phyloP scores from a whole-genome alignment of 1,140 invertebrate genomes.

The Delia radicum region DNA sequence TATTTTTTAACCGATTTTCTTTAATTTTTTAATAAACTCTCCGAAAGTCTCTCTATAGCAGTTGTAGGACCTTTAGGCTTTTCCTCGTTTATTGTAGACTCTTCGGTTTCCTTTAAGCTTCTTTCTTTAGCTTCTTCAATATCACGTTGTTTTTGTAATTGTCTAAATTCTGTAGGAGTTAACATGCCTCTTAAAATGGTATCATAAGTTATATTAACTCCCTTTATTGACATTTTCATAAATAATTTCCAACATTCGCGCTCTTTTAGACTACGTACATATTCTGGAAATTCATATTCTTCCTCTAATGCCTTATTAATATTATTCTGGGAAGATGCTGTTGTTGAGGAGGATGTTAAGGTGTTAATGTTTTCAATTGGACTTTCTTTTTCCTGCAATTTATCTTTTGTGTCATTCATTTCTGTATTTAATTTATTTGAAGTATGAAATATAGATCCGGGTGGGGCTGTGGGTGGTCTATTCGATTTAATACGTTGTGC shows the following conservation, averaged over 20 bases:
- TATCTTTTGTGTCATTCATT: background rate
- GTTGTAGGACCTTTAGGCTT: background rate
- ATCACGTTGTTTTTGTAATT: slow-evolving; percentile 58
- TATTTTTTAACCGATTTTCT: background rate
- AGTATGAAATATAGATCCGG: slow-evolving; percentile 50
- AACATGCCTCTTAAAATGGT: slow-evolving; percentile 70
- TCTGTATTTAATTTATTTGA: slow-evolving; percentile 25
- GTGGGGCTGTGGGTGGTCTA: slow-evolving; percentile 52
- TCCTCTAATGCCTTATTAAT: background rate
- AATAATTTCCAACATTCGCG: slow-evolving; percentile 70
- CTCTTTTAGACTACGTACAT: slow-evolving; percentile 59
- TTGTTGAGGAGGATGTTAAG: too few species aligned
- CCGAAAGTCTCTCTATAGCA: background rate
- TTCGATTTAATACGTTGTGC: slow-evolving; percentile 50
- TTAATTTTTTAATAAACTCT: background rate
- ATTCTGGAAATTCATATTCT: slow-evolving; percentile 44
- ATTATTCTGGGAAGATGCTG: background rate
- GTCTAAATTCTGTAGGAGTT: slow-evolving; percentile 69
- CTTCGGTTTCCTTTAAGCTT: background rate
- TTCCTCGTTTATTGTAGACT: background rate
- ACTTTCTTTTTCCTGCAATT: background rate
- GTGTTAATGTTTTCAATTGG: background rate
- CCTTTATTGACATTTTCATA: slow-evolving; percentile 69
- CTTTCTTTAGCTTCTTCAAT: slow-evolving; percentile 46
- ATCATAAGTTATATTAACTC: slow-evolving; percentile 68